These are phyloP conservation scores for Drosophila kambysellisi DNA, from an alignment of 2,888 invertebrate species.

Conservation along the genomic window DNA sequence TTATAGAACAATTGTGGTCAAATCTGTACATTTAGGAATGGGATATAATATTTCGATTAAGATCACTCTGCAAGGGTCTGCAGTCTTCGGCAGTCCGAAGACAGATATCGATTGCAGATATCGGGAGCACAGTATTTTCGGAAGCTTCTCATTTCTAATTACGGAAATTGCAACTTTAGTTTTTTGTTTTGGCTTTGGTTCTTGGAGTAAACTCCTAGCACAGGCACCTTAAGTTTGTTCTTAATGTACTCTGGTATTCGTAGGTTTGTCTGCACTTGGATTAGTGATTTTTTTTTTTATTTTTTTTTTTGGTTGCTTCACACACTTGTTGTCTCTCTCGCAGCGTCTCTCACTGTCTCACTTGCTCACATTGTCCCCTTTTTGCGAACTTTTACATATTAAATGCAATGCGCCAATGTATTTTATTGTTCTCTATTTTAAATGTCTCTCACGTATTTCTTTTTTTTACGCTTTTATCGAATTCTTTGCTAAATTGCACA, in stretches of 20 bases:
- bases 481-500: constrained; percentile 43
- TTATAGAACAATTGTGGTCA: background rate
- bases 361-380: constrained; percentile 30
- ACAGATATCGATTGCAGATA: no score
- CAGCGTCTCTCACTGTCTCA: constrained; percentile 14
- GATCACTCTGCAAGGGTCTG: constrained; percentile 8
- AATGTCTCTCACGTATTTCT: constrained; percentile 43
- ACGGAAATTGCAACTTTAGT: no score
- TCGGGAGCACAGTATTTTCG: no score
- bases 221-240: constrained; percentile 29
- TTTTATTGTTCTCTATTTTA: constrained; percentile 14
- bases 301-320: constrained; percentile 27
- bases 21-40: background rate
- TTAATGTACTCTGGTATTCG: background rate
- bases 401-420: constrained; percentile 29
- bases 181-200: no score
- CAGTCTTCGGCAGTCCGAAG: constrained; percentile 1
- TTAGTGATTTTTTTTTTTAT: constrained; percentile 2
- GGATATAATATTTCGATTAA: background rate
- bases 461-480: constrained; percentile 32
- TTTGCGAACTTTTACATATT: background rate
- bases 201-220: constrained; percentile 5
- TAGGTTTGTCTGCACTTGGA: background rate
- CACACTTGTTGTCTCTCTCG: constrained; percentile 15
- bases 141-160: no score